Evolutionary conservation across 2,888 invertebrate genomes (phyloP).

Genomic region (Chymomyza amoena): DNA sequence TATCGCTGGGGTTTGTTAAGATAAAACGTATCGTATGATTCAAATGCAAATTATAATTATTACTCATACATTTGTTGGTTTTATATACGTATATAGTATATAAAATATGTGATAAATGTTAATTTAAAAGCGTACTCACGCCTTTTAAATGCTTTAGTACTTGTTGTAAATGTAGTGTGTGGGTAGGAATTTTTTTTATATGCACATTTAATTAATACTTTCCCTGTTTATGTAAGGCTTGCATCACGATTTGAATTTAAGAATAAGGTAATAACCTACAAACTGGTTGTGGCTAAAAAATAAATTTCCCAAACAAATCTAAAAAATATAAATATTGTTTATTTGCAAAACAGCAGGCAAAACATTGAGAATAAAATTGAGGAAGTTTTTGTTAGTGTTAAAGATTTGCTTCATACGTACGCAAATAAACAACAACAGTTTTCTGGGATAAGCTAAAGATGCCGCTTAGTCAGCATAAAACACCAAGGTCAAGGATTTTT

Average conservation of each 20-base stretch:
- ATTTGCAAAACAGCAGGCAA: too few relatives aligned
- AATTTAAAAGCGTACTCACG: not conserved
- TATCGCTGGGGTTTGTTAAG: not conserved
- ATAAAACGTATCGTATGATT: conserved; percentile 25
- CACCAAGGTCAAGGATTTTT: too few relatives aligned
- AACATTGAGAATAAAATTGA: too few relatives aligned
- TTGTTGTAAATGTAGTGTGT: not conserved
- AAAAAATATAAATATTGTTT: too few relatives aligned
- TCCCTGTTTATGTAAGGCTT: not conserved
- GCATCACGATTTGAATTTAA: not conserved
- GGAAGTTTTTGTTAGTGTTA: too few relatives aligned
- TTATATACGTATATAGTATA: not conserved
- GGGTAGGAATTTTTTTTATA: not conserved
- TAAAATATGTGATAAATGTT: not conserved
- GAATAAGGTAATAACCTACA: too few relatives aligned
- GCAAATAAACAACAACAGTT: too few relatives aligned
- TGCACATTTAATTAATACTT: not conserved
- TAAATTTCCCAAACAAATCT: too few relatives aligned
- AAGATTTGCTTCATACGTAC: too few relatives aligned
- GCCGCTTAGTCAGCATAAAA: too few relatives aligned
- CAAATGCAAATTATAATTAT: conserved; percentile 23
- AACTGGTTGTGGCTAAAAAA: too few relatives aligned
- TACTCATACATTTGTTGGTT: conserved; percentile 3
- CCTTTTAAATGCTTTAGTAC: not conserved
- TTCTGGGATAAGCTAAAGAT: too few relatives aligned